Conservation (phyloP, 2,113 vertebrate genomes). For the human (Homo sapiens) region GRCh38 chr5:109043001-109043500, state of each 20-base stretch:
- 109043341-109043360: neutral
- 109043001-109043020: neutral
- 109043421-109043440: neutral
- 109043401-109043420: neutral
- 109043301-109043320: neutral
- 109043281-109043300: neutral
- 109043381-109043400: neutral
- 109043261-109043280: neutral
- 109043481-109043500: neutral
- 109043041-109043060: neutral
- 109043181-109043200: neutral
- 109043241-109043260: neutral
- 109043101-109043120: neutral
- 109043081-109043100: neutral
- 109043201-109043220: neutral
- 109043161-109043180: neutral
- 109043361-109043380: neutral
- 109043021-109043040: neutral
- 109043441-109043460: slow-evolving; percentile 3
- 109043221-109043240: neutral
- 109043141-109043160: neutral
- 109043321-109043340: neutral
- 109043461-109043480: neutral
- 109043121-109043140: neutral
- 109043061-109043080: neutral